Percentiles rank a stretch among this genome's conserved stretches.
These are phyloP conservation scores for Saccostrea cuccullata DNA, from an alignment of 1,140 invertebrate genomes.

Conservation along the genomic window DNA sequence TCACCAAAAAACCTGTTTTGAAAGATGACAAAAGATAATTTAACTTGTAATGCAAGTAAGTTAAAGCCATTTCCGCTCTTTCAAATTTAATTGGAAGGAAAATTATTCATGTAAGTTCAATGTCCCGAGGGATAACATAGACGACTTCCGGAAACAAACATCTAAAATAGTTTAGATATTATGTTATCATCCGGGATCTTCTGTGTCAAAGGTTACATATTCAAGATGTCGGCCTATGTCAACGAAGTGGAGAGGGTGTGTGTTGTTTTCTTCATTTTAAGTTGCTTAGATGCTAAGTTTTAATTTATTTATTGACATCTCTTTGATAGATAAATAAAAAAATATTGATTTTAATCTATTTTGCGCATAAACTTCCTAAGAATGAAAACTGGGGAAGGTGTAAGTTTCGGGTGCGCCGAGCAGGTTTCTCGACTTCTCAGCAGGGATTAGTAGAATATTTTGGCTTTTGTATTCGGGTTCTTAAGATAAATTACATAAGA, in stretches of 20 bases:
- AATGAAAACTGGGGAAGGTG: background rate
- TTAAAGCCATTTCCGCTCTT: conserved; percentile 4
- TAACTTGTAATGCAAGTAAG: background rate
- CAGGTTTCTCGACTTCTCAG: background rate
- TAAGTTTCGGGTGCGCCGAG: conserved; percentile 8
- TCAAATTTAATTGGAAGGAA: conserved; percentile 1
- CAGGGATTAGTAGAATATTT: conserved; percentile 19
- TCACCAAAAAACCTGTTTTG: background rate
- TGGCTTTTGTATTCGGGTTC: background rate
- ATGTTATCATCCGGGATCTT: conserved; percentile 37
- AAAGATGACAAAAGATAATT: background rate
- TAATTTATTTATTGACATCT: background rate
- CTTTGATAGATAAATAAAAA: conserved; percentile 17
- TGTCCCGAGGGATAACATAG: background rate
- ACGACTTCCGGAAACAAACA: conserved; percentile 27
- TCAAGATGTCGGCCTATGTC: conserved; percentile 36
- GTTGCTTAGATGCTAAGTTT: background rate
- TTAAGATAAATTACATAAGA: background rate
- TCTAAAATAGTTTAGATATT: conserved; percentile 37
- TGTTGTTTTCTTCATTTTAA: conserved; percentile 23
- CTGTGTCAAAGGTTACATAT: conserved; percentile 28
- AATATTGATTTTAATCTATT: background rate
- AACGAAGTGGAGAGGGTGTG: conserved; percentile 34
- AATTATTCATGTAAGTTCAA: background rate
- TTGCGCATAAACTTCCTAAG: background rate